Base-by-base conservation (phyloP, 2,113 vertebrate genomes). In the Gallinago paraguaiae region DNA sequence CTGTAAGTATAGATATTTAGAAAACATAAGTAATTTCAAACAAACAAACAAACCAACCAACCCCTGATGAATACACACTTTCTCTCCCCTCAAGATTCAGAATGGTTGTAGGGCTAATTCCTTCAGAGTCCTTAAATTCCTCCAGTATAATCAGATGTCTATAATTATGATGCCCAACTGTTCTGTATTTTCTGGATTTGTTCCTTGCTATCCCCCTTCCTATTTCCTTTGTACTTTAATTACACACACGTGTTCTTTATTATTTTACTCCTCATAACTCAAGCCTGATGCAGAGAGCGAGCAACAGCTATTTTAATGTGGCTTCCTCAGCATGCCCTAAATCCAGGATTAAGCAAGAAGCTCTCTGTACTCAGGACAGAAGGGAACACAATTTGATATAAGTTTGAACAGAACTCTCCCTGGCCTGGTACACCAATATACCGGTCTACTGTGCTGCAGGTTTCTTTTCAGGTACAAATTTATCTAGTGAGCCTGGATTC, bases 201-300 rank as follows among this genome's bases (percentile, higher is more conserved):
- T 85, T 97, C 71, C 71, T 95, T 64, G 85, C 82, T 69, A 74
- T 65, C 46, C 59, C 27, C 48, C 68, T 82, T 85, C 70, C 68
- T 81, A 56, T 20, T 70, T 91, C 80, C 90, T 97, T 96, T 95
- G 82, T 95, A 97, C 82, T 95, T 96, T 95, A 96, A 97, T 95
- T 70, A 85, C 37, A 82, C 31, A 72, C 96, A 97, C 11, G 12
- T 96, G 87, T 72, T 96, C 86, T 70, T 95, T 39, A 88, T 77
- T 92, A 94, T 88, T 92, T 82, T 33, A 72, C 18, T 84, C 90
- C 50, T 94, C 86, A 88, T 61, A 91, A 96, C 69, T 91, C 81
- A 90, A 83, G 83, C 35, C 53, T 92, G 61, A 94, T 78, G 46
- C 30, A 96, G 37, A 91, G 56, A 81, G 48, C 24, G 45, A 88